These are phyloP conservation scores for Solenodon paradoxus DNA, from an alignment of 2,113 vertebrate species.

Conservation along the genomic window DNA sequence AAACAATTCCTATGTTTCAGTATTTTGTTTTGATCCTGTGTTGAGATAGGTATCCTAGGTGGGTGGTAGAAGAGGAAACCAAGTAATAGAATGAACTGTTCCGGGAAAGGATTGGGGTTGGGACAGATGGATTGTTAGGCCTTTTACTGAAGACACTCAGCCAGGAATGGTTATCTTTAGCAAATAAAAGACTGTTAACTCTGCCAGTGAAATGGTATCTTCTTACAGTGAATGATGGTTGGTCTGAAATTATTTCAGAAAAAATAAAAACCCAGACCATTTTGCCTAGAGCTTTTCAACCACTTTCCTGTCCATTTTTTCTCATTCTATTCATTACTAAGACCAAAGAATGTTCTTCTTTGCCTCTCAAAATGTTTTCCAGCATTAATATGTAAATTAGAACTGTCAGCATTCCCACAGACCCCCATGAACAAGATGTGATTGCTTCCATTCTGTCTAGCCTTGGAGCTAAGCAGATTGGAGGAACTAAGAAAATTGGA, in stretches of 20 bases:
- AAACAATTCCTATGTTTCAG: background rate
- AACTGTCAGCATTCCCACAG: conserved; percentile 55
- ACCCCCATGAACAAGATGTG: conserved; percentile 48
- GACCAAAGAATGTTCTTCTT: conserved; percentile 58
- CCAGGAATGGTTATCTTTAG: conserved; percentile 25
- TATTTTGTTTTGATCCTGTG: background rate
- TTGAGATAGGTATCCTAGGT: background rate
- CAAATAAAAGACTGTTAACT: conserved; percentile 66
- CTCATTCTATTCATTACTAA: conserved; percentile 66
- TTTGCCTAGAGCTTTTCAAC: conserved; percentile 27
- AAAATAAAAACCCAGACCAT: conserved; percentile 60
- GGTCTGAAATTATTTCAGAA: conserved; percentile 74
- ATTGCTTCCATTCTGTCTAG: conserved; percentile 47
- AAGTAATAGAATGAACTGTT: background rate
- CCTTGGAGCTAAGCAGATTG: conserved; percentile 19
- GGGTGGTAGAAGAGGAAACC: background rate
- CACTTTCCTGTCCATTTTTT: conserved; percentile 31
- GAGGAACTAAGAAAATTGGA: conserved; percentile 59
- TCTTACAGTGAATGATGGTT: conserved; percentile 60
- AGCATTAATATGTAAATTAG: conserved; percentile 75
- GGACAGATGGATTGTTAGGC: background rate
- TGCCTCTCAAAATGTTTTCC: conserved; percentile 55
- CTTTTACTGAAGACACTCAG: background rate
- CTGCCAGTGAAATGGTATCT: conserved; percentile 53
- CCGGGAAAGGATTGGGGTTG: conserved; percentile 1